Conservation (phyloP, 2,797 vertebrate species). For the Carapus acus region DNA sequence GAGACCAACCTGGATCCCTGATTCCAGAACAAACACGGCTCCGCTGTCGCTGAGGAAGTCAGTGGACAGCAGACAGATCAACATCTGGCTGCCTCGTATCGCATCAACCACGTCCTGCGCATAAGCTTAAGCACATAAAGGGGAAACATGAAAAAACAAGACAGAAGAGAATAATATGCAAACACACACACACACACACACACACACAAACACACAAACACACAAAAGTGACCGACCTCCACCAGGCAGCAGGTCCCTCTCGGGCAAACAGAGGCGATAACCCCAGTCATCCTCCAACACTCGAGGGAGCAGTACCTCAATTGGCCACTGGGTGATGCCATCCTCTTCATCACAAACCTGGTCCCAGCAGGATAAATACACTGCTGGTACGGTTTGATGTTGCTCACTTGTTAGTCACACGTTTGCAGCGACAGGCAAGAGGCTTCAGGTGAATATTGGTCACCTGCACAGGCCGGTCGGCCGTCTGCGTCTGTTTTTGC, state of each 20-base stretch:
- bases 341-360: constrained; percentile 6
- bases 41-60: constrained; percentile 70
- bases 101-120: constrained; percentile 78
- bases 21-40: constrained; percentile 81
- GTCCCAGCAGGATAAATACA: constrained; percentile 1
- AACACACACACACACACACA: constrained; percentile 8
- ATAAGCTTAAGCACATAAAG: constrained; percentile 70
- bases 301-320: constrained; percentile 69
- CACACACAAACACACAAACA: not conserved
- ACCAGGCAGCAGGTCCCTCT: constrained; percentile 84
- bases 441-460: not conserved
- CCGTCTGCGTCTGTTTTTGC: constrained; percentile 23
- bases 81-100: constrained; percentile 77
- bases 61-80: constrained; percentile 79
- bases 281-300: constrained; percentile 80
- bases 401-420: not conserved
- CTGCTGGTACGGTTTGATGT: constrained; percentile 2
- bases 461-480: constrained; percentile 2
- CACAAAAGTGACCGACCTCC: constrained; percentile 77
- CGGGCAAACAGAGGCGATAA: constrained; percentile 81
- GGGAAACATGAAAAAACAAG: not conserved
- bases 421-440: not conserved
- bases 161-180: not conserved
- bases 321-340: constrained; percentile 5
- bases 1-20: constrained; percentile 63